Evolutionary conservation across 2,888 invertebrate genomes (phyloP), one percentile per base, ranked within the genome.

Genomic region (Apamea epomidion): DNA sequence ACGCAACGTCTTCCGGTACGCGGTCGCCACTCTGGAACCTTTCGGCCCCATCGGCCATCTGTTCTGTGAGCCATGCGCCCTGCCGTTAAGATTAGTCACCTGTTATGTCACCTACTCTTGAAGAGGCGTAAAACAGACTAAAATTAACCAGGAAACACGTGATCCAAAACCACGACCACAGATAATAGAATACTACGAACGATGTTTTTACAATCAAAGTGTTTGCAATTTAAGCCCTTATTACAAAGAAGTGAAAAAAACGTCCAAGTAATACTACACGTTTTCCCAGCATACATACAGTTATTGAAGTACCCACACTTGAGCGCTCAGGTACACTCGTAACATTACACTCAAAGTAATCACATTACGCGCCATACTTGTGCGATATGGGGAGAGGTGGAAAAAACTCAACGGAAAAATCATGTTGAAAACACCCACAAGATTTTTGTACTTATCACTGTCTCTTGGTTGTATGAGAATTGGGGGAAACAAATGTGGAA

Each of bases 331-430:
- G 76, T 58, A 81, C 29, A 60, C 86, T 64, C 82, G 64, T 83
- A 81, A 81, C 72, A 82, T 86, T 76, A 86, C 83, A 81, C 83
- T 83, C 82, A 72, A 69, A 70, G 83, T 83, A 83, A 83, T 83
- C 83, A 81, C 76, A 86, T 86, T 76, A 82, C 72, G 58, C 51
- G n/a, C 74, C 45, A 76, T 75, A 76, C 58, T 60, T 32, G 81
- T 68, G 32, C 48, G 21, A 65, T 70, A 64, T 54, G 54, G 29
- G 29, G 48, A 58, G 69, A 54, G 29, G 64, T n/a, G 32, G 72
- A 37, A 83, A 81, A 71, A 78, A 60, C n/a, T 51, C 84, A 21
- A 58, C 51, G n/a, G 54, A 48, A 84, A 80, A 80, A 73, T 82
- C 72, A 80, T 58, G 64, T 7, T 64, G 4, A 7, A 1, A 48